Evolutionary conservation across 2,797 vertebrate genomes (phyloP), one percentile per base, ranked within the genome.

Genomic region (Oreonectes daqikongensis): DNA sequence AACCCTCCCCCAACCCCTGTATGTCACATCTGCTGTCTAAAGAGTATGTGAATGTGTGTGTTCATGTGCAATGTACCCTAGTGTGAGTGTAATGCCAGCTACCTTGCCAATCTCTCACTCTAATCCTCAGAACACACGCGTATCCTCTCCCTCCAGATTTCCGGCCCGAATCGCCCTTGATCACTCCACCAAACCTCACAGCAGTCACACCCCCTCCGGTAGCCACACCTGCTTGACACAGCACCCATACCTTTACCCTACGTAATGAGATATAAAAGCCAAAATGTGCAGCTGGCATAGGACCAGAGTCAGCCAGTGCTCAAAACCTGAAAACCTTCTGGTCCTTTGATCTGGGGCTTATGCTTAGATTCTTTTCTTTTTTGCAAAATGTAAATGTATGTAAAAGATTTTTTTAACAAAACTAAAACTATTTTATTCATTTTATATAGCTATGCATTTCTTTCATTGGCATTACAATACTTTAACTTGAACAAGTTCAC

Each of bases 61-160:
- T 44, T 57, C 10, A 40, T 63, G 44, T 69, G 65, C 22, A 30
- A 30, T 42, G 61, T 7, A 63, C 57, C 75, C 75, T 28, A 74
- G 53, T 52, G 52, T 42, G 61, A 55, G 22, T 17, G 0, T 75
- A 66, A 66, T 68, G 28, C 57, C 66, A 65, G 52, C n/a, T 4
- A 32, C 24, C 30, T 61, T 76, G 57, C 68, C 46, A 46, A 50
- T 65, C 74, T 48, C 65, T 17, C 22, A 15, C 44, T 73, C 26
- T 65, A 46, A 72, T 53, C 74, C 38, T 26, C 53, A 4, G 28
- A 72, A 79, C 59, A 76, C 72, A 81, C 71, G 68, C 79, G 78
- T 65, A 79, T 74, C 70, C 77, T 61, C 65, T 75, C 75, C 67
- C 72, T 75, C 63, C 40, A 52, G 38, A 74, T 76, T 82, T 79